Evolutionary conservation across 2,797 vertebrate genomes (phyloP).

Genomic region (Acestrorhynchus altus): DNA sequence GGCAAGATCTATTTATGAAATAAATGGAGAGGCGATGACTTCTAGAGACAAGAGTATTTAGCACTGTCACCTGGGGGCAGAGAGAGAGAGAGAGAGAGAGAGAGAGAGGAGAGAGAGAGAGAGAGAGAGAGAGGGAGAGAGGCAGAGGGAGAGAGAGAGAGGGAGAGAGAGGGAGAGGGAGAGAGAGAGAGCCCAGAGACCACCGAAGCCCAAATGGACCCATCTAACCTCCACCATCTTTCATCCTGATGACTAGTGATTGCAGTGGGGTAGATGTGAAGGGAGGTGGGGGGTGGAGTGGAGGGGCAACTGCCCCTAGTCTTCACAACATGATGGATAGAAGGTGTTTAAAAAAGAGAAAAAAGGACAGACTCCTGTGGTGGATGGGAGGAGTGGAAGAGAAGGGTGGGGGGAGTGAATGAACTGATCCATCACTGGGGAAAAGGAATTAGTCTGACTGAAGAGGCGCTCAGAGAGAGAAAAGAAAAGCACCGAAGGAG

Average conservation of each 20-base stretch:
- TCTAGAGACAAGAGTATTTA: conserved; percentile 78
- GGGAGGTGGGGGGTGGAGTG: conserved; percentile 45
- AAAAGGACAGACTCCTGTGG: conserved; percentile 40
- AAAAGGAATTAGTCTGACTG: conserved; percentile 74
- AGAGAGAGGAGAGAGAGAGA: conserved; percentile 8
- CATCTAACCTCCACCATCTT: conserved; percentile 77
- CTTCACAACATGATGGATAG: conserved; percentile 75
- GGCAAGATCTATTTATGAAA: conserved; percentile 61
- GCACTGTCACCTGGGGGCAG: conserved; percentile 75
- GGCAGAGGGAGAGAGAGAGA: conserved; percentile 20
- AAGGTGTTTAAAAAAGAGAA: conserved; percentile 71
- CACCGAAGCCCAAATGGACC: conserved; percentile 70
- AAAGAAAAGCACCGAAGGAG: conserved; percentile 3
- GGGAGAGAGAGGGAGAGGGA: neutral
- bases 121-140: conserved; percentile 32
- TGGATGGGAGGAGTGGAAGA: conserved; percentile 10
- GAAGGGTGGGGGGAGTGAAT: conserved; percentile 62
- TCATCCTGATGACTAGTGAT: conserved; percentile 77
- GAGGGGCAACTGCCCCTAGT: conserved; percentile 54
- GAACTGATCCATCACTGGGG: conserved; percentile 75
- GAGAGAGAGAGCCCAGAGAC: conserved; percentile 31
- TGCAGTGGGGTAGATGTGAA: conserved; percentile 38
- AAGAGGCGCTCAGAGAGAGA: conserved; percentile 61
- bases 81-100: conserved; percentile 31
- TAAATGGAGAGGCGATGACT: conserved; percentile 67